Evolutionary conservation across 2,797 vertebrate species (phyloP).

Genomic region (Lithobates sylvaticus): DNA sequence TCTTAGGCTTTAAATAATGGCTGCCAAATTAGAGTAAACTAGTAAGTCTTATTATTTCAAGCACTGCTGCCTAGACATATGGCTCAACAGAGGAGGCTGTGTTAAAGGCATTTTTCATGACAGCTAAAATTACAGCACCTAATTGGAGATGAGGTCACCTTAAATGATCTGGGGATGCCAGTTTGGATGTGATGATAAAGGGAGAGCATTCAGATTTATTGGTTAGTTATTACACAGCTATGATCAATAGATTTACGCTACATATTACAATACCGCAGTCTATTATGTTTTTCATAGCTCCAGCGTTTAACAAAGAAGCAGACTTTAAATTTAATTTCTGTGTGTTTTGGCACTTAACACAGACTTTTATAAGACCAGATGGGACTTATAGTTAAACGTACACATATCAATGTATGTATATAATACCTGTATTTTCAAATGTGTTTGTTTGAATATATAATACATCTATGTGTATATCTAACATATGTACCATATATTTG

Average conservation of each 20-base stretch:
- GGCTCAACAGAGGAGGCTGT: conserved; percentile 19
- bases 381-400: background rate
- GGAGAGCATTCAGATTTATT: conserved; percentile 32
- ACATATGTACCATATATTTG: background rate
- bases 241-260: conserved; percentile 36
- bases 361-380: conserved; percentile 29
- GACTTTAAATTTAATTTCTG: conserved; percentile 26
- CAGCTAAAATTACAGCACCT: conserved; percentile 38
- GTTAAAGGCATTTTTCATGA: conserved; percentile 43
- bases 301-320: conserved; percentile 20
- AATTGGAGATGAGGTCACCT: conserved; percentile 48
- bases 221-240: conserved; percentile 24
- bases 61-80: conserved; percentile 34
- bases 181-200: conserved; percentile 32
- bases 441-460: background rate
- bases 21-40: conserved; percentile 43
- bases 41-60: conserved; percentile 46
- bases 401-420: background rate
- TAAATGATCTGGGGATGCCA: conserved; percentile 31
- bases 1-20: conserved; percentile 46
- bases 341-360: conserved; percentile 16
- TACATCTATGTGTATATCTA: too few relatives aligned
- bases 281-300: conserved; percentile 34
- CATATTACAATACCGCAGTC: conserved; percentile 45
- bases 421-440: background rate